Percentiles rank a stretch among this genome's conserved stretches.
phyloP scores from a whole-genome alignment of 2,888 invertebrate species.

The Bruchidius siliquastri region DNA sequence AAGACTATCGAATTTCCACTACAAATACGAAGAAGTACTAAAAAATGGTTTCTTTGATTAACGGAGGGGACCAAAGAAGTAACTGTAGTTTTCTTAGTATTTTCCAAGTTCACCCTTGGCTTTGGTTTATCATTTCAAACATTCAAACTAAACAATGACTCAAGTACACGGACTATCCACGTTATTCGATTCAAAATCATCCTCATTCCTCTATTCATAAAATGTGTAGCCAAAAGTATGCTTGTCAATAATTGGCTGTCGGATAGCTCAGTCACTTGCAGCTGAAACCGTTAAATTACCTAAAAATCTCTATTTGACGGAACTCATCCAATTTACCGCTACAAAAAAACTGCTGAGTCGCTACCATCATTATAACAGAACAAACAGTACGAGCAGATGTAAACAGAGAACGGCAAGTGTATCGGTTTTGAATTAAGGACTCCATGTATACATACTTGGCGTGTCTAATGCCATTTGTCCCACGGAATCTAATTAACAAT shows the following conservation, averaged over 20 bases:
- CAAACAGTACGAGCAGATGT: not conserved
- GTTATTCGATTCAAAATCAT: too few species aligned
- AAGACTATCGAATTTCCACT: too few species aligned
- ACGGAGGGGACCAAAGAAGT: too few species aligned
- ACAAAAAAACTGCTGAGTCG: not conserved
- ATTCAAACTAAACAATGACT: too few species aligned
- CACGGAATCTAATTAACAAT: constrained; percentile 25
- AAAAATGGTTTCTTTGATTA: too few species aligned
- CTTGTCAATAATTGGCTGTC: not conserved
- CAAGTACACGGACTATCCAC: too few species aligned
- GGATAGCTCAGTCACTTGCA: not conserved
- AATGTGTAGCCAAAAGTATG: too few species aligned
- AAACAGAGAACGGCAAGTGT: not conserved
- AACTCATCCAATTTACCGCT: not conserved
- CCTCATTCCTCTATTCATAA: too few species aligned
- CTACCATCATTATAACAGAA: not conserved
- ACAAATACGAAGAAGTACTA: too few species aligned
- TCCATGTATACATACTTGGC: not conserved
- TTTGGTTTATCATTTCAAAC: too few species aligned
- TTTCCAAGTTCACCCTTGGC: too few species aligned
- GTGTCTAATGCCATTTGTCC: constrained; percentile 14
- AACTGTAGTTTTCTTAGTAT: too few species aligned
- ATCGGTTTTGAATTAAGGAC: not conserved
- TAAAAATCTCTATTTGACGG: not conserved
- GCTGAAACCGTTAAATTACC: not conserved